Evolutionary conservation across 2,888 invertebrate species (phyloP).

Genomic region (Limnephilus rhombicus): DNA sequence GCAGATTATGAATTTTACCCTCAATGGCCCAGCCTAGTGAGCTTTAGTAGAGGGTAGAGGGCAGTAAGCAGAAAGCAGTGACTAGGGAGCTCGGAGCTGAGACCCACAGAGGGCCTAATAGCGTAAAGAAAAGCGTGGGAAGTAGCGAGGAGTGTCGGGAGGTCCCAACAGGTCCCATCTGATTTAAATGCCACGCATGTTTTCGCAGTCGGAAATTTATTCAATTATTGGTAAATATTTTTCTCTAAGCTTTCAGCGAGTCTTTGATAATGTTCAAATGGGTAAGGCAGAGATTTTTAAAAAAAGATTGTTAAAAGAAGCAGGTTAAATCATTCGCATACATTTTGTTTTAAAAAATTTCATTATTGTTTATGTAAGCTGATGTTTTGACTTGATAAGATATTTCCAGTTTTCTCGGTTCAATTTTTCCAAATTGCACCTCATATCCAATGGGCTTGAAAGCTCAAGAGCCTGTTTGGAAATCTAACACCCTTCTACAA

Average conservation of each 20-base stretch:
- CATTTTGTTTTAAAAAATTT: neutral
- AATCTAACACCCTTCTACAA: too few species aligned
- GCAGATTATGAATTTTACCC: too few species aligned
- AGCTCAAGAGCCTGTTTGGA: too few species aligned
- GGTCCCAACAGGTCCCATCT: neutral
- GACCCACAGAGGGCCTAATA: neutral
- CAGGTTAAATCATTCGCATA: neutral
- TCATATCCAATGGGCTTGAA: too few species aligned
- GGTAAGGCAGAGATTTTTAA: neutral
- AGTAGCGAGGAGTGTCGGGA: neutral
- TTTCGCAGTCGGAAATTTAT: conserved; percentile 12
- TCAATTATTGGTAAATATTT: neutral
- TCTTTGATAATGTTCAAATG: neutral
- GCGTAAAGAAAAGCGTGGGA: neutral
- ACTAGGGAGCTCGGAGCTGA: neutral
- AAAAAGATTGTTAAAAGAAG: neutral
- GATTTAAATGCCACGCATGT: conserved; percentile 40
- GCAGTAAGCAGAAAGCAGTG: too few species aligned
- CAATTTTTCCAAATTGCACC: too few species aligned
- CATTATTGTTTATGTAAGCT: neutral
- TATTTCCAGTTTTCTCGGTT: neutral
- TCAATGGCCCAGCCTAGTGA: neutral
- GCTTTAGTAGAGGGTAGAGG: neutral
- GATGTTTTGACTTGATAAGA: neutral
- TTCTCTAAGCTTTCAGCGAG: neutral